Base-by-base conservation (phyloP, 2,888 invertebrate species). In the Athalia rosae region DNA sequence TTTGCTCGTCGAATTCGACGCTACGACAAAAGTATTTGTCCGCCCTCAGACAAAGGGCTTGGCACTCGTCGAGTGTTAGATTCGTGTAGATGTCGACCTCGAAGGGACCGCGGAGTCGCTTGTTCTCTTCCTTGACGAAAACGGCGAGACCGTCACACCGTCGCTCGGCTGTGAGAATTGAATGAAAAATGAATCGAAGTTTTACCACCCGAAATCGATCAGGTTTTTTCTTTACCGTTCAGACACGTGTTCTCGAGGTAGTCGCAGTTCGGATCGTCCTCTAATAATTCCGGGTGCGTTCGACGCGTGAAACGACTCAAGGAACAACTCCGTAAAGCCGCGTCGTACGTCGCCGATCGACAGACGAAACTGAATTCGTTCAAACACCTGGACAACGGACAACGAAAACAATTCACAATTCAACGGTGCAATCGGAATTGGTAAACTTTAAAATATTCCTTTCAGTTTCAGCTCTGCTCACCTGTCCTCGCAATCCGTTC, bases 21-120 rank as follows among this genome's bases (percentile, higher is more conserved):
- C 97, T 97, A 48, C 97, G 94, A 87, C 97, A 97, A 85, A 96
- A 96, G 88, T 95, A 97, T 93, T 96, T 96, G 89, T 97, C 96
- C 11, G 96, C 96, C 78, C 95, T 92, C 61, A 97, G 93, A 87
- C 97, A 97, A 92, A 96, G 95, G 3, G 95, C 94, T 89, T 97
- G 96, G 85, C 97, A 97, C 91, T 97, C 97, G 83, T 96, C 95
- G 80, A 97, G 90, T 4, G 96, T 96, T 90, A 97, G 93, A 87
- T 97, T 96, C 66, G 94, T 95, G 87, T 96, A 96, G 56, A 96
- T 94, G 87, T 97, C 97, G 56, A 96, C 96, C 90, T 97, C 96
- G 87, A 97, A 97, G 4, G 97, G 96, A 62, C 97, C 97, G 45
- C 96, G 95, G 5, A 97, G 92, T 50, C 96, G 93, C 89, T 96